phyloP scores from a whole-genome alignment of 2,797 vertebrate genomes.

The Champsocephalus esox region DNA sequence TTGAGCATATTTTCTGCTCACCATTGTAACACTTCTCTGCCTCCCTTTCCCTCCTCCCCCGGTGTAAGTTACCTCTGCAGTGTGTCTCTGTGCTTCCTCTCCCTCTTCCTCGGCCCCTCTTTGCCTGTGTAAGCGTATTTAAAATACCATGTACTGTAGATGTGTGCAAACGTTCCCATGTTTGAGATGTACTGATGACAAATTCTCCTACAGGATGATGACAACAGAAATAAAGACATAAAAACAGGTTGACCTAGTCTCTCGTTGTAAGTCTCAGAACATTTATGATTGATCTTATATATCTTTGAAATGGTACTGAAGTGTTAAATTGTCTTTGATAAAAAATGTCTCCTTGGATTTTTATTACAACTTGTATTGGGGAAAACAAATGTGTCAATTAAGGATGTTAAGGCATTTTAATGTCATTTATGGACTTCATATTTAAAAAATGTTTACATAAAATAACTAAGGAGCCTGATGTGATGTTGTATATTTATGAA shows the following conservation, averaged over 20 bases:
- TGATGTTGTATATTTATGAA: not conserved
- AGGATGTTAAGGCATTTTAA: not conserved
- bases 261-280: not conserved
- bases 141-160: slow-evolving; percentile 84
- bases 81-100: slow-evolving; percentile 91
- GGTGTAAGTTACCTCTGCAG: slow-evolving; percentile 80
- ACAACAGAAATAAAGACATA: slow-evolving; percentile 84
- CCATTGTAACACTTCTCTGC: slow-evolving; percentile 89
- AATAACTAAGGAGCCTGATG: not conserved
- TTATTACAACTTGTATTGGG: not conserved
- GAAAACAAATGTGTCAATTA: not conserved
- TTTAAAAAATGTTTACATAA: not conserved
- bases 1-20: slow-evolving; percentile 90
- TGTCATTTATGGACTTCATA: not conserved
- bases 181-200: slow-evolving; percentile 85
- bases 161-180: slow-evolving; percentile 90
- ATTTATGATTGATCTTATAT: not conserved
- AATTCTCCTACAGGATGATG: slow-evolving; percentile 85
- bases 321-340: not conserved
- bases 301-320: not conserved
- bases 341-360: not conserved
- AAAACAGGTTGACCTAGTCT: slow-evolving; percentile 44
- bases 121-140: slow-evolving; percentile 92
- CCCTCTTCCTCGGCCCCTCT: slow-evolving; percentile 28
- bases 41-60: slow-evolving; percentile 18